These are phyloP conservation scores for Gisinianus flammeolus DNA, from an alignment of 2,888 invertebrate genomes.

Conservation along the genomic window DNA sequence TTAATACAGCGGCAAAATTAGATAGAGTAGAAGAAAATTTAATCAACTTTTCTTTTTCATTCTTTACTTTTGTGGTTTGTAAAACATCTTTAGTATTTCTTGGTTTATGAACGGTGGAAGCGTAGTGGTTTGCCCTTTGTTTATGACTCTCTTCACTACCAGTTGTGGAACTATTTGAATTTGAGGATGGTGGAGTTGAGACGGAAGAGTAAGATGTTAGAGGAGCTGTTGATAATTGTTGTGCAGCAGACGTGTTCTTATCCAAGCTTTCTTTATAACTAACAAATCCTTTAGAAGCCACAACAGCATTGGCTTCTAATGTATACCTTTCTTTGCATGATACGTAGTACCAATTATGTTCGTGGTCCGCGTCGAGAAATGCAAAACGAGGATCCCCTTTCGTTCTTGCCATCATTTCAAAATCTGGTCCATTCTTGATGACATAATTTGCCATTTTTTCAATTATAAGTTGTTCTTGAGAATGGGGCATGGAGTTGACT, in stretches of 20 bases:
- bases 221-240: neutral
- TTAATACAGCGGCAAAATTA: constrained; percentile 25
- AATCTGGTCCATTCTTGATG: constrained; percentile 90
- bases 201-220: neutral
- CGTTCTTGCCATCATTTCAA: constrained; percentile 83
- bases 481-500: constrained; percentile 69
- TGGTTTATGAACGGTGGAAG: neutral
- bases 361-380: constrained; percentile 79
- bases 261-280: constrained; percentile 41
- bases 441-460: constrained; percentile 98
- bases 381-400: constrained; percentile 85
- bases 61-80: neutral
- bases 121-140: neutral
- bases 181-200: neutral
- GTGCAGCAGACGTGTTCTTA: neutral
- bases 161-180: neutral
- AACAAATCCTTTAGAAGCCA: constrained; percentile 52
- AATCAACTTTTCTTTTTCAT: constrained; percentile 27
- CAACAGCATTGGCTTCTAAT: constrained; percentile 51
- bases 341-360: constrained; percentile 80
- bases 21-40: constrained; percentile 21
- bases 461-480: constrained; percentile 83
- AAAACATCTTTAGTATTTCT: neutral
- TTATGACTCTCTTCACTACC: constrained; percentile 12
- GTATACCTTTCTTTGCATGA: constrained; percentile 55